Evolutionary conservation across 1,140 invertebrate genomes (phyloP), one percentile per base, ranked within the genome.

Genomic region (Rhopalosiphum padi): DNA sequence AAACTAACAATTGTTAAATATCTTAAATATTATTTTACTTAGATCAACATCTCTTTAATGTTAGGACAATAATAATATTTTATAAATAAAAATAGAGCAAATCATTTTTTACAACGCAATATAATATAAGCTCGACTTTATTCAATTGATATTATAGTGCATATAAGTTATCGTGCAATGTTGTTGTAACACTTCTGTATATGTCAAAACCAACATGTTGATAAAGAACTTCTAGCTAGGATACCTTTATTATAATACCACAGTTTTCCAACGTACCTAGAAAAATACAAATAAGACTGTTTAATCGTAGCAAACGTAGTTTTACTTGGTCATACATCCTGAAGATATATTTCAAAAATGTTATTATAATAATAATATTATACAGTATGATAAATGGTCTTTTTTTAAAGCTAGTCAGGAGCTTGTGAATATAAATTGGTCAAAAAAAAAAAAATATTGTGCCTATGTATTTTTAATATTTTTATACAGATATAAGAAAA

Each of bases 261-360:
- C 21, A 15, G 35, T 53, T 51, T 51, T 35, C 21, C 48, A 21
- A 89, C 35, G 87, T 22, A 22, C 48, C 5, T 22, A 53, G 48
- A 89, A n/a, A 53, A 53, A 53, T 53, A 89, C n/a, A 89, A 88
- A 23, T 23, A 53, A 89, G n/a, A 53, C 22, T 21, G n/a, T 89
- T 53, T 53, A 88, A 35, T 88, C 86, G n/a, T 43, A 46, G 9
- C 43, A 87, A 87, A 87, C 43, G 30, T 87, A 11, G 43, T 87
- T 87, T 87, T 48, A 46, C 21, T 88, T 51, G 7, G 86, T 18
- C 46, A 35, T 22, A 51, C 8, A 51, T 51, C 30, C 48, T 23
- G 48, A 53, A 35, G 23, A 23, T n/a, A 89, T 37, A 37, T 35
- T 89, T 89, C 86, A 88, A 88, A 88, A 88, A 48, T 15, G 15